A percentile compares a stretch with the other conserved stretches of the same genome.
Evolutionary conservation across 2,797 vertebrate species (phyloP).

Genomic region (Phataginus tricuspis): DNA sequence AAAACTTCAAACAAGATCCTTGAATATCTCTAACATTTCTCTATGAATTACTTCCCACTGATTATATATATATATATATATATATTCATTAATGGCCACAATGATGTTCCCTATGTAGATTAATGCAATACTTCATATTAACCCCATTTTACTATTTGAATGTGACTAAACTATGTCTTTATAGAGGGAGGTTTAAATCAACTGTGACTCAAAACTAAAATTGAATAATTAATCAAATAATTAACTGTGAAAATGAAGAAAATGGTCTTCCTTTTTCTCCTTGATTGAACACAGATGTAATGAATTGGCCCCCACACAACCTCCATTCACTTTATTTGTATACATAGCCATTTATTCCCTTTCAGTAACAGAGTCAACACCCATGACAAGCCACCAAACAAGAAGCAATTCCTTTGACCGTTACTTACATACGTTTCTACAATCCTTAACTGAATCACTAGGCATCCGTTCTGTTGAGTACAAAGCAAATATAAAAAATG

Average conservation of each 20-base stretch:
- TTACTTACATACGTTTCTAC: not conserved
- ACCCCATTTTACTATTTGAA: not conserved
- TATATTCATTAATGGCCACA: not conserved
- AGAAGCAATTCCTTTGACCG: not conserved
- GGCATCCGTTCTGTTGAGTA: not conserved
- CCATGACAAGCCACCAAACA: not conserved
- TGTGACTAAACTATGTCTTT: not conserved
- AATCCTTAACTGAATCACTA: not conserved
- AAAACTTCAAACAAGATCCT: not conserved
- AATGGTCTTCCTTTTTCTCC: not conserved
- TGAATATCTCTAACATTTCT: not conserved
- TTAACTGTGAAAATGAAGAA: constrained; percentile 4
- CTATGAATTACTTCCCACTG: not conserved
- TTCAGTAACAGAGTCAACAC: not conserved
- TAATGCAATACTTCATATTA: not conserved
- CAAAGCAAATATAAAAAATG: not conserved
- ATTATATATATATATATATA: not conserved
- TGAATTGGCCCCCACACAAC: not conserved
- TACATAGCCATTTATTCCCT: not conserved
- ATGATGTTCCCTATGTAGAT: not conserved
- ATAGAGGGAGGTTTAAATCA: not conserved
- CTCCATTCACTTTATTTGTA: not conserved
- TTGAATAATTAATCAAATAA: not conserved
- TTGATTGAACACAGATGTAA: not conserved
- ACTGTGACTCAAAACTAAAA: constrained; percentile 40